phyloP scores from a whole-genome alignment of 2,888 invertebrate species.

The Netelia melanura region DNA sequence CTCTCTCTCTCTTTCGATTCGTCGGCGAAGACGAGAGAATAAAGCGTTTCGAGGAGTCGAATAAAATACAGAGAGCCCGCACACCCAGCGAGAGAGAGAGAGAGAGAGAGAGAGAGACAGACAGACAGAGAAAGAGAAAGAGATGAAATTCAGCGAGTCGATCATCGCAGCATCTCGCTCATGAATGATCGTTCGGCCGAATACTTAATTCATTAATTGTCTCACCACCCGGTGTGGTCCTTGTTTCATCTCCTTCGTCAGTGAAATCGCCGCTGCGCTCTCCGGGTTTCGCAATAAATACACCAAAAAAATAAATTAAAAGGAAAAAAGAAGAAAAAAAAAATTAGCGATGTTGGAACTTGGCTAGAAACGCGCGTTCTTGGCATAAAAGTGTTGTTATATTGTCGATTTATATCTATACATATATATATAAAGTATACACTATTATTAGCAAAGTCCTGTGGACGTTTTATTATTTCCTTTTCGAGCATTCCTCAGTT shows the following conservation, averaged over 20 bases:
- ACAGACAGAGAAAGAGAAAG: not conserved
- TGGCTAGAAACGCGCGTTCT: not conserved
- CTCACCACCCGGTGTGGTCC: conserved; percentile 34
- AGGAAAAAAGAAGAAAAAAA: not conserved
- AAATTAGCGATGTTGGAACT: not conserved
- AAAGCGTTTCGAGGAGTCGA: too few relatives aligned
- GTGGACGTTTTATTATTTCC: conserved; percentile 35
- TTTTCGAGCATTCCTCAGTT: conserved; percentile 49
- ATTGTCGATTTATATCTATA: not conserved
- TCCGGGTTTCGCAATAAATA: conserved; percentile 27
- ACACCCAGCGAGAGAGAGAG: not conserved
- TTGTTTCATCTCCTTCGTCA: conserved; percentile 38
- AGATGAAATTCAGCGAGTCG: conserved; percentile 3
- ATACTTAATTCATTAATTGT: conserved; percentile 51
- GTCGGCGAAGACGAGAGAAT: not conserved
- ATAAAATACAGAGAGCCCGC: too few relatives aligned
- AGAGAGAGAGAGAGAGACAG: not conserved
- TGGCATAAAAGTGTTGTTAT: conserved; percentile 20
- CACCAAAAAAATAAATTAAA: too few relatives aligned
- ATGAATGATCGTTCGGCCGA: conserved; percentile 34
- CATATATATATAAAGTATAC: not conserved
- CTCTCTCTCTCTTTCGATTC: not conserved
- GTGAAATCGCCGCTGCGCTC: conserved; percentile 17
- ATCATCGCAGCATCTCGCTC: not conserved
- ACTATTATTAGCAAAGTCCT: conserved; percentile 42